Base-by-base conservation (phyloP, 2,113 vertebrate species). In the Dipodomys ordii region DNA sequence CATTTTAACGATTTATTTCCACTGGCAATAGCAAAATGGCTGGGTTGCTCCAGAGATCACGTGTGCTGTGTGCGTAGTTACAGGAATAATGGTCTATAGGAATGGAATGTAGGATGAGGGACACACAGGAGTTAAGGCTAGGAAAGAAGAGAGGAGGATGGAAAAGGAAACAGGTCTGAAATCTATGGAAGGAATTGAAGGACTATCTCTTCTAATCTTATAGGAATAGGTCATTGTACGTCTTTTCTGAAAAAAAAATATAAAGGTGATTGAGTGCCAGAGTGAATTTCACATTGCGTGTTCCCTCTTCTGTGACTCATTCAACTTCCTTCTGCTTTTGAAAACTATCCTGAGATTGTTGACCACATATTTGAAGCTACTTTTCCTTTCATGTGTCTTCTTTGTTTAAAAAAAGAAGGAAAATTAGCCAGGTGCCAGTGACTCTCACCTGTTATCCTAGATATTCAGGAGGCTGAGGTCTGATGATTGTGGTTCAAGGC, bases 1-100 rank as follows among this genome's bases (percentile, higher is more conserved):
- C 12, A 39, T 91, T 72, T 93, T 79, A 69, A 65, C 69, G 83
- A 0, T 83, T 88, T 65, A 69, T 90, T 88, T 81, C 71, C 44
- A 25, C 13, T 16, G 71, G 53, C 77, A 57, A 5, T 35, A 67
- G 65, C 80, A 77, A 67, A 30, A 46, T 77, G 28, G 57, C 74
- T 64, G 19, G 28, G 71, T 32, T 73, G 77, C 27, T 94, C 9
- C 3, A 4, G 62, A 49, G 62, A 32, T 23, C 25, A 72, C 73
- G 28, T 0, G 4, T 13, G 0, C 62, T 35, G 11, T 25, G n/a
- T 65, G 28, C 71, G 19, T 2, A 3, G 22, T 25, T 49, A 30
- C n/a, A 80, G 87, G 69, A 39, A 79, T 85, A 2, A 0, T 62
- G 27, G 27, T 57, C 74, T 35, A 25, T 2, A 39, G 46, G 67